Percentiles rank a stretch among this genome's conserved stretches.
Evolutionary conservation across 2,113 vertebrate genomes (phyloP).

Genomic region (Anseranas semipalmata): DNA sequence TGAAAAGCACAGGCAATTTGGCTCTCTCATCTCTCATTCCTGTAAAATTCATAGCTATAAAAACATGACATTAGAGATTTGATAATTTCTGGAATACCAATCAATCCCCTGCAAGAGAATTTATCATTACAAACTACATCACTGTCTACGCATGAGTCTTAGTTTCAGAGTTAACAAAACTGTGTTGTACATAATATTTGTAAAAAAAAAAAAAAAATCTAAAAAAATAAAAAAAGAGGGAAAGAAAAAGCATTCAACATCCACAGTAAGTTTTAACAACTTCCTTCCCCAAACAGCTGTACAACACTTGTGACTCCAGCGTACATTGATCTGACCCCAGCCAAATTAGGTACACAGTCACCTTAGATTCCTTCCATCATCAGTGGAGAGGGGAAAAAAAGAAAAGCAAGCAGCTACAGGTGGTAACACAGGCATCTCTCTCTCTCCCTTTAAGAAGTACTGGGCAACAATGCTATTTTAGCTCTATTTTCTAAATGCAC

Average conservation of each 20-base stretch:
- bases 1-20: neutral
- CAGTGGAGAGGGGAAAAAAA: neutral
- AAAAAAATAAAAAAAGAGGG: neutral
- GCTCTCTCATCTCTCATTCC: neutral
- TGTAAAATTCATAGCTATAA: neutral
- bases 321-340: neutral
- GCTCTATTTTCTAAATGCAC: neutral
- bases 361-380: neutral
- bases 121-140: neutral
- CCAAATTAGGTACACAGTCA: neutral
- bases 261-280: neutral
- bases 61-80: neutral
- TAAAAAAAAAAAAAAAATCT: neutral
- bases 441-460: neutral
- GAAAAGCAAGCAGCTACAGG: neutral
- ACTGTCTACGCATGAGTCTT: neutral
- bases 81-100: neutral
- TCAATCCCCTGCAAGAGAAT: neutral
- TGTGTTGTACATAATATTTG: neutral
- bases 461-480: neutral
- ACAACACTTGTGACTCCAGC: neutral
- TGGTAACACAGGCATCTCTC: neutral
- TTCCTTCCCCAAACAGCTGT: neutral
- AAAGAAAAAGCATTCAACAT: neutral
- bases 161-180: neutral